Evolutionary conservation across 2,888 invertebrate species (phyloP), one percentile per base, ranked within the genome.

Genomic region (Pyrgus malvae): DNA sequence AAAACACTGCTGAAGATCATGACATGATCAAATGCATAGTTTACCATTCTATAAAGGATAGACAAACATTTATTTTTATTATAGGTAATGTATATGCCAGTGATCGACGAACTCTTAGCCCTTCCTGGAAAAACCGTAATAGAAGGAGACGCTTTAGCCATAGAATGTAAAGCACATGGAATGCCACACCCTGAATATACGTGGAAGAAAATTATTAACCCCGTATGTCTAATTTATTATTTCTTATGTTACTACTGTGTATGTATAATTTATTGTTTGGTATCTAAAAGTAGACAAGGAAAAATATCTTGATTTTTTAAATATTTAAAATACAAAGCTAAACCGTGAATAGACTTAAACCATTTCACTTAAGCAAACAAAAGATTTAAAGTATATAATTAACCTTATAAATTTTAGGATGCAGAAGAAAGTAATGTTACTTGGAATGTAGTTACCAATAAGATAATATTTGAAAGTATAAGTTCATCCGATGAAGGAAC

Each of bases 171-270:
- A 25, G 83, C 81, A 1, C 69, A 76, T 23, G 86, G 83, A 0
- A 63, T 59, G 7, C 88, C 88, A 6, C 65, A 71, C 19, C 84
- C 86, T 1, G 65, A 70, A 56, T 81, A 78, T 42, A 48, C 40
- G 11, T 89, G 82, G 81, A 76, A 57, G 17, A 87, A 85, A 64
- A 7, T n/a, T n/a, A n/a, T n/a, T n/a, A n/a, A n/a, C n/a, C n/a
- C n/a, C n/a, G n/a, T n/a, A n/a, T n/a, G n/a, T n/a, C n/a, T n/a
- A n/a, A n/a, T n/a, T n/a, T n/a, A n/a, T n/a, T n/a, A n/a, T n/a
- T n/a, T n/a, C n/a, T n/a, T n/a, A n/a, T n/a, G n/a, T n/a, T n/a
- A n/a, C n/a, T n/a, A n/a, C n/a, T n/a, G n/a, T n/a, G n/a, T n/a
- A n/a, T n/a, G n/a, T n/a, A n/a, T n/a, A n/a, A n/a, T n/a, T n/a